Evolutionary conservation across 1,140 invertebrate genomes (phyloP).

Genomic region (Helicoverpa armigera): DNA sequence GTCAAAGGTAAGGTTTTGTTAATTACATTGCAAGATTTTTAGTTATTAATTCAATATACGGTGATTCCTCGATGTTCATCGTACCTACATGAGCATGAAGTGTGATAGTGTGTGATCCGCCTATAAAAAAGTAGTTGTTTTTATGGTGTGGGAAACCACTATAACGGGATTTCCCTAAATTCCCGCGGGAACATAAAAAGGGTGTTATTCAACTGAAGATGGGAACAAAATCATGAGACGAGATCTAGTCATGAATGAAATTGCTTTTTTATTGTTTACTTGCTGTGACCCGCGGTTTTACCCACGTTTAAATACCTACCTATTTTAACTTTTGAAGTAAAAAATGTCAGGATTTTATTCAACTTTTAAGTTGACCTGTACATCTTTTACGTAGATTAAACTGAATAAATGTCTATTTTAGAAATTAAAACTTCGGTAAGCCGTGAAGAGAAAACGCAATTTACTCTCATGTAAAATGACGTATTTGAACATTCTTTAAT

Average conservation of each 20-base stretch:
- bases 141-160: conserved; percentile 29
- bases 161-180: conserved; percentile 25
- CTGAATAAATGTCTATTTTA: no score
- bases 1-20: no score
- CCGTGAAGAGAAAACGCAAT: not conserved
- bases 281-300: no score
- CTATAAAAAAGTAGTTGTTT: not conserved
- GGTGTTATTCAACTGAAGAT: conserved; percentile 12
- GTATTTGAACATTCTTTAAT: not conserved
- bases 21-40: no score
- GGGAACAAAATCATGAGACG: conserved; percentile 19
- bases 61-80: not conserved
- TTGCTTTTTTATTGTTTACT: conserved; percentile 1
- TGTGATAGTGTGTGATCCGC: no score
- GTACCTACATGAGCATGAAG: no score
- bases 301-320: no score
- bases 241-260: conserved; percentile 24
- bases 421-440: no score
- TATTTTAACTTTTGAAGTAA: no score
- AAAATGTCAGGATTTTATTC: no score
- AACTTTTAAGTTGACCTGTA: no score
- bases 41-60: not conserved
- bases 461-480: not conserved
- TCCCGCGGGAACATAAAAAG: conserved; percentile 25
- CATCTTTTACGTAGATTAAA: no score